Percentiles rank a stretch among this genome's conserved stretches.
phyloP scores from a whole-genome alignment of 2,113 vertebrate species.

The Jacana jacana region DNA sequence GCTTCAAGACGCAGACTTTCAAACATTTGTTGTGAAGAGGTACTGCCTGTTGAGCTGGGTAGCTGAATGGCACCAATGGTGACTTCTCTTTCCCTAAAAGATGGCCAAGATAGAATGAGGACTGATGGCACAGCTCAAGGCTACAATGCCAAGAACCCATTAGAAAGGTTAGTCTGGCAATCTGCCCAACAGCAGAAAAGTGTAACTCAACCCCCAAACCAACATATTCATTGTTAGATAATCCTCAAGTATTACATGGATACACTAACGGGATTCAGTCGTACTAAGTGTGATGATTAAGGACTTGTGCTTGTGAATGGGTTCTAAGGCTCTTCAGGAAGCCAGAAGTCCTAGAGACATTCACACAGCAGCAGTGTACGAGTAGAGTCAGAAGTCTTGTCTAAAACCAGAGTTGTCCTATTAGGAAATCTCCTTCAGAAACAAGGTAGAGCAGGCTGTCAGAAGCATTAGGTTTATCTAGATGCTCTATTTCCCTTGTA shows the following conservation, averaged over 20 bases:
- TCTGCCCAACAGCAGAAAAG: neutral
- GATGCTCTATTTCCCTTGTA: neutral
- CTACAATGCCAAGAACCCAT: neutral
- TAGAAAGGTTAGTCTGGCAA: neutral
- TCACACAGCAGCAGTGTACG: neutral
- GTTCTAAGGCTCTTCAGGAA: neutral
- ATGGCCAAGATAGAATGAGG: neutral
- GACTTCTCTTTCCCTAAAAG: neutral
- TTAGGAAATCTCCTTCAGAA: neutral
- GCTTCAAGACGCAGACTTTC: neutral
- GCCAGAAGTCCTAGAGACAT: neutral
- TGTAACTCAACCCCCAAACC: neutral
- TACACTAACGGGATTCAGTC: neutral
- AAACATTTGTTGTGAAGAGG: neutral
- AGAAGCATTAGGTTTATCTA: neutral
- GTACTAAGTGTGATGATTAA: neutral
- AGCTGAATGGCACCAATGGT: neutral
- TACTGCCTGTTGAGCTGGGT: neutral
- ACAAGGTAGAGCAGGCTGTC: neutral
- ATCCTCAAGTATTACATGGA: neutral
- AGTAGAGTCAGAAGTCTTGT: neutral
- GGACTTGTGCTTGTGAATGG: rapidly evolving
- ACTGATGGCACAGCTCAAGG: neutral
- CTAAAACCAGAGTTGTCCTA: rapidly evolving
- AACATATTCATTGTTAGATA: neutral